phyloP scores from a whole-genome alignment of 2,113 vertebrate genomes.

The Sarotherodon lohbergeri region DNA sequence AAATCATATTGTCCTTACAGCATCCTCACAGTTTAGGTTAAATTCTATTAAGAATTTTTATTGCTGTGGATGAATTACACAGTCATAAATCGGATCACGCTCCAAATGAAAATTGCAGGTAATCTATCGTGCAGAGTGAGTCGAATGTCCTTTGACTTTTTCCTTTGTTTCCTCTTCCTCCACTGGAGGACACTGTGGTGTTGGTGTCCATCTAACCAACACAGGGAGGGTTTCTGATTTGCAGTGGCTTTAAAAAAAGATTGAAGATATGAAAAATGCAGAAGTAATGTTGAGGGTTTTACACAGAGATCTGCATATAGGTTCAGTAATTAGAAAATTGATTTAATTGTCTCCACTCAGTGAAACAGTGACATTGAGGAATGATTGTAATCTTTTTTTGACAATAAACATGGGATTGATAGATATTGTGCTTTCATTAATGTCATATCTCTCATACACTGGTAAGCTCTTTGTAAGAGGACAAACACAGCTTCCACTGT shows the following conservation, averaged over 20 bases:
- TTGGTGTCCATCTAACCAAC: background rate
- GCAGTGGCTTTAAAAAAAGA: background rate
- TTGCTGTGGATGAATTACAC: background rate
- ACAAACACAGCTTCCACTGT: background rate
- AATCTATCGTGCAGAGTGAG: background rate
- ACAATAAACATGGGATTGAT: background rate
- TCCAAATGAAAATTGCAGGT: background rate
- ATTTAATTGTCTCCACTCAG: background rate
- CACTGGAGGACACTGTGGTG: constrained; percentile 57
- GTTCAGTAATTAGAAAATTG: background rate
- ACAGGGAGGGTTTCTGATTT: background rate
- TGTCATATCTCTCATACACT: background rate
- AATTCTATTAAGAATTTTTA: background rate
- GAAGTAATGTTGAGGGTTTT: background rate
- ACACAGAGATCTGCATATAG: background rate
- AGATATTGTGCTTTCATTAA: background rate
- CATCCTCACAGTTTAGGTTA: background rate
- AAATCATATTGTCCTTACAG: background rate
- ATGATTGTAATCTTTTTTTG: background rate
- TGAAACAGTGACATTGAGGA: background rate
- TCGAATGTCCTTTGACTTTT: background rate
- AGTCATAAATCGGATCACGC: background rate
- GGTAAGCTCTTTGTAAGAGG: background rate
- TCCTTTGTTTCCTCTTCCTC: constrained; percentile 18
- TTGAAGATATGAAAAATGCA: constrained; percentile 9